These are phyloP conservation scores for Theonella swinhoei DNA, from an alignment of 37 sponge, comb jelly and placozoan genomes.

Conservation along the genomic window DNA sequence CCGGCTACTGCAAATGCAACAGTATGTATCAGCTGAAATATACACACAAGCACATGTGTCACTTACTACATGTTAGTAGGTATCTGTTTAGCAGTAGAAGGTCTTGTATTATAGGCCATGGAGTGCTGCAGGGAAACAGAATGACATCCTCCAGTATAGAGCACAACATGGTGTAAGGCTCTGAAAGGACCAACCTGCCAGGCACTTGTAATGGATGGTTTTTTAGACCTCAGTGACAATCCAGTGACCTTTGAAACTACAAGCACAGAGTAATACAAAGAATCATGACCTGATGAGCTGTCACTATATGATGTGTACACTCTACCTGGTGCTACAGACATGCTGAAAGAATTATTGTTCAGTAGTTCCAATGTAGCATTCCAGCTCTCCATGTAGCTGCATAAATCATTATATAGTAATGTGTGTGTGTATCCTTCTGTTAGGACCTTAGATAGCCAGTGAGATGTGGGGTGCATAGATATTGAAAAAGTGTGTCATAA, in stretches of 20 bases:
- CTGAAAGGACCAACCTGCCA: conserved; percentile 66
- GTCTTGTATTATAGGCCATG: background rate
- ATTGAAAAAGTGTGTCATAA: no score
- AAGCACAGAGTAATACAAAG: no score
- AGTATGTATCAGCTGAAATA: background rate
- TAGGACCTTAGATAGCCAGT: no score
- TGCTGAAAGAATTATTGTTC: background rate
- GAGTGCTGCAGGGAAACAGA: background rate
- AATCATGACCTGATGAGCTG: no score
- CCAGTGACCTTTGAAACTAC: conserved; percentile 26
- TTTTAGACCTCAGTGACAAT: conserved; percentile 11
- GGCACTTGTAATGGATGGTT: conserved; percentile 51
- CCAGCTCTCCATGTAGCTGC: conserved; percentile 11
- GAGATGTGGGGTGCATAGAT: no score
- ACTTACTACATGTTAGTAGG: conserved; percentile 77
- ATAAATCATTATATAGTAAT: no score
- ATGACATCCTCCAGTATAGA: background rate
- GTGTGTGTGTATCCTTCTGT: no score
- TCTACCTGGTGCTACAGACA: background rate
- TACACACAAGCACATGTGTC: no score
- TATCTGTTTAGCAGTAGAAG: conserved; percentile 42
- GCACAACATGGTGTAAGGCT: background rate
- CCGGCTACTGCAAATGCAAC: conserved; percentile 43
- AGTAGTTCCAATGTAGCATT: background rate
- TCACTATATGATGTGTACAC: no score